A percentile compares a stretch with the other conserved stretches of the same genome.
These are phyloP conservation scores for Spizaetus ornatus DNA, from an alignment of 2,113 vertebrate genomes.

Conservation along the genomic window DNA sequence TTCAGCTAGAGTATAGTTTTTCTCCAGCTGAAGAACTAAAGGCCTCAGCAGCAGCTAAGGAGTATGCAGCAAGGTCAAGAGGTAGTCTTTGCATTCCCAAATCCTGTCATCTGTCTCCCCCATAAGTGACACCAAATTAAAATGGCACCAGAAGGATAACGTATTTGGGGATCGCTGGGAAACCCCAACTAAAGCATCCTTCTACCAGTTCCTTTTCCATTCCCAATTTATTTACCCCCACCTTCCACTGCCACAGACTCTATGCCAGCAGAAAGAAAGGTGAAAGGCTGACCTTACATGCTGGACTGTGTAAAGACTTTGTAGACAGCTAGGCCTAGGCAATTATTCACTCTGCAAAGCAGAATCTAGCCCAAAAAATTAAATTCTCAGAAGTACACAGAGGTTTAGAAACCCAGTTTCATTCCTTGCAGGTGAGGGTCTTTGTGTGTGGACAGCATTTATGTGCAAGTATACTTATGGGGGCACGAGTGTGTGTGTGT, in stretches of 20 bases:
- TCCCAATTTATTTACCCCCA: background rate
- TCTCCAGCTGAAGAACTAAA: background rate
- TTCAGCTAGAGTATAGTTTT: background rate
- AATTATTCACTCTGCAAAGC: background rate
- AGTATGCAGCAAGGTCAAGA: background rate
- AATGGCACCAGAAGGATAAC: background rate
- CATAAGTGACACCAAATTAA: background rate
- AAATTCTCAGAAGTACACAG: background rate
- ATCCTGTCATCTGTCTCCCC: background rate
- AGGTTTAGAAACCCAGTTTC: background rate
- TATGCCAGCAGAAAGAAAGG: background rate
- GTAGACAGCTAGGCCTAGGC: background rate
- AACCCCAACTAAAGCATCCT: background rate
- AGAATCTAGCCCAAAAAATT: background rate
- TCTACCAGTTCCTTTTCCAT: background rate
- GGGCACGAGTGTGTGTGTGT: fast-evolving
- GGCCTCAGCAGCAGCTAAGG: background rate
- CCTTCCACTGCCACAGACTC: background rate
- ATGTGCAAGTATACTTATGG: background rate
- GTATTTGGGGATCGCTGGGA: background rate
- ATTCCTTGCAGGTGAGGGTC: background rate
- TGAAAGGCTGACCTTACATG: background rate
- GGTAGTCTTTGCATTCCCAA: background rate
- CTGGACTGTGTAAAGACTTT: background rate
- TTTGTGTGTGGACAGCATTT: background rate